Conservation (phyloP, 2,888 invertebrate genomes). For the Galerucella nymphaeae region DNA sequence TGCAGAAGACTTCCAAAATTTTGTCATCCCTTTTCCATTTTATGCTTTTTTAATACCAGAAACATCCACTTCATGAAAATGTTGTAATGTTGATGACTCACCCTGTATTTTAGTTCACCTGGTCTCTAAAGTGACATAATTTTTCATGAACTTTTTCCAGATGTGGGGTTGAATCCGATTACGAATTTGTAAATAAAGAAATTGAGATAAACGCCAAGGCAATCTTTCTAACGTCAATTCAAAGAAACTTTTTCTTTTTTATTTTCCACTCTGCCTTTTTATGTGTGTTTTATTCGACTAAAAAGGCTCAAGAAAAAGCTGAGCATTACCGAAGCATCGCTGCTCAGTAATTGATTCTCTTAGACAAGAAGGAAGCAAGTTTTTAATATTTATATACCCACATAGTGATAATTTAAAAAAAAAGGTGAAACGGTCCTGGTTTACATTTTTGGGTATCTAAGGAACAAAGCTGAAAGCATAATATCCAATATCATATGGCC, state of each 20-base stretch:
- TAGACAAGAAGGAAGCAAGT: constrained; percentile 37
- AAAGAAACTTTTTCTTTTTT: constrained; percentile 36
- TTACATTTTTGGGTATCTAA: background rate
- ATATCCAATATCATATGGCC: background rate
- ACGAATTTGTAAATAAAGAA: constrained; percentile 33
- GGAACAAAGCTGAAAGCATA: background rate
- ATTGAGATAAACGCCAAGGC: constrained; percentile 30
- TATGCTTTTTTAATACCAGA: too few species aligned
- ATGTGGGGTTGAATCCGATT: constrained; percentile 25
- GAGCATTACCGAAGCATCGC: constrained; percentile 46
- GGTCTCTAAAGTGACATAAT: background rate
- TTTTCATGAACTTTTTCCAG: constrained; percentile 6
- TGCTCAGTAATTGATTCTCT: constrained; percentile 52
- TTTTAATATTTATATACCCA: constrained; percentile 33
- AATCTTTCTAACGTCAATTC: constrained; percentile 31
- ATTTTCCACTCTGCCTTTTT: constrained; percentile 41
- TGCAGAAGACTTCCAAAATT: too few species aligned
- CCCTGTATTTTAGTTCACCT: background rate
- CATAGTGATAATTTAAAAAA: too few species aligned
- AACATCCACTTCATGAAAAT: too few species aligned
- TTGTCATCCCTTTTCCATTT: too few species aligned
- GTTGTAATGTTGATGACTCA: too few species aligned
- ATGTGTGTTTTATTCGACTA: constrained; percentile 44
- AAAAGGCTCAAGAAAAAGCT: constrained; percentile 37
- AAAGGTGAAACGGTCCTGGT: too few species aligned